A percentile compares a stretch with the other conserved stretches of the same genome.
Conservation (phyloP, 2,888 invertebrate genomes). For the Cheiracanthium punctorium region DNA sequence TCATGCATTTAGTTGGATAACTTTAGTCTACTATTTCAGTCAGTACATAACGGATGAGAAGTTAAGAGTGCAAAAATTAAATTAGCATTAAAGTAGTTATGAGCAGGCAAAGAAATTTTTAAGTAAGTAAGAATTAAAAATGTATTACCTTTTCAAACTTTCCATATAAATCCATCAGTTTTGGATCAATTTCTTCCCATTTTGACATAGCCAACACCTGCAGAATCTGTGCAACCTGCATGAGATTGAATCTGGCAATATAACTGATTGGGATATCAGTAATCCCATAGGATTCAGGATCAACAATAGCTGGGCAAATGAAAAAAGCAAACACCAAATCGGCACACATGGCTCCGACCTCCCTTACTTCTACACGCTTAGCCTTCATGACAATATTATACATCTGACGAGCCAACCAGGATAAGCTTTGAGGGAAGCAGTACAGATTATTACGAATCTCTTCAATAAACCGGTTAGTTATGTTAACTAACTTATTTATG, state of each 20-base stretch:
- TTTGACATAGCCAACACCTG: conserved; percentile 92
- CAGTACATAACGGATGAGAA: no score
- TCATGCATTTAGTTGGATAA: no score
- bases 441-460: conserved; percentile 90
- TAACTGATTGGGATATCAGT: conserved; percentile 90
- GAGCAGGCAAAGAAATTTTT: no score
- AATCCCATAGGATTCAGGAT: conserved; percentile 93
- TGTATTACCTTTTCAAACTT: conserved; percentile 85
- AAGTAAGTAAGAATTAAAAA: no score
- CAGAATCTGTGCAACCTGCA: conserved; percentile 89
- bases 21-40: no score
- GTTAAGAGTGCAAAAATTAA: no score
- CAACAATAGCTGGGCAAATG: conserved; percentile 96
- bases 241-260: conserved; percentile 88
- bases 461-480: conserved; percentile 87
- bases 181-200: conserved; percentile 86
- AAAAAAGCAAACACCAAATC: conserved; percentile 95
- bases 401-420: conserved; percentile 93
- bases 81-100: no score
- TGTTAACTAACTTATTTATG: conserved; percentile 85
- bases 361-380: conserved; percentile 78
- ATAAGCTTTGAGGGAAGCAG: conserved; percentile 91
- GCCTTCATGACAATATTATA: conserved; percentile 82
- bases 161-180: conserved; percentile 85
- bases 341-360: conserved; percentile 84